Base-by-base conservation (phyloP, 2,888 invertebrate genomes). In the Rhagonycha lutea region DNA sequence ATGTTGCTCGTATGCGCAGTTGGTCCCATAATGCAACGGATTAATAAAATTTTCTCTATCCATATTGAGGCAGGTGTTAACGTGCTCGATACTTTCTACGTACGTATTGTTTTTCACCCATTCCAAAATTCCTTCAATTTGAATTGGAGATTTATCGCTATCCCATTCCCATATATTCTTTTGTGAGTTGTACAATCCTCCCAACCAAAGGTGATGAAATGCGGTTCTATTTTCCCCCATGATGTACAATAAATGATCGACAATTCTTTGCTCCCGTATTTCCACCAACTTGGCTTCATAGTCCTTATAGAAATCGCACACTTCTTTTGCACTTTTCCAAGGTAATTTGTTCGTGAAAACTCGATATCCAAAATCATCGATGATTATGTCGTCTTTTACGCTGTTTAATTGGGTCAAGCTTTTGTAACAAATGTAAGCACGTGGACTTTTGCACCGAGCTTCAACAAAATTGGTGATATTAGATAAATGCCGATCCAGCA, bases 351-450 rank as follows among this genome's bases (percentile, higher is more conserved):
- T 23, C 4, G 14, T 11, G 14, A 12, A n/a, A 2, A 73, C 8
- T 24, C 76, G 61, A 62, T 76, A 76, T 26, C 70, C 76, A 14
- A 10, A 10, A 12, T 61, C 11, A 12, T 68, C 70, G 61, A 76
- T 60, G 47, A 68, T 61, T 23, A 76, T 14, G 47, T 76, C 76
- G 0, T 24, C 10, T 5, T 5, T 14, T 18, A 7, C 14, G 12
- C 26, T 4, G 4, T 11, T 23, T 3, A 32, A 23, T 11, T 29
- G 32, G 28, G 60, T 70, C 11, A 32, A 7, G 4, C 11, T 61
- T 69, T 76, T 86, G 73, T 90, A 90, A 78, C 90, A 90, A 18
- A 90, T 88, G 47, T 90, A 90, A 75, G 89, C 88, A 86, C 90
- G 88, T 76, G 87, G 89, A 68, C 90, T 84, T 62, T 90, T 89